phyloP scores from a whole-genome alignment of 1,140 invertebrate species.

The Glossosoma conforme region DNA sequence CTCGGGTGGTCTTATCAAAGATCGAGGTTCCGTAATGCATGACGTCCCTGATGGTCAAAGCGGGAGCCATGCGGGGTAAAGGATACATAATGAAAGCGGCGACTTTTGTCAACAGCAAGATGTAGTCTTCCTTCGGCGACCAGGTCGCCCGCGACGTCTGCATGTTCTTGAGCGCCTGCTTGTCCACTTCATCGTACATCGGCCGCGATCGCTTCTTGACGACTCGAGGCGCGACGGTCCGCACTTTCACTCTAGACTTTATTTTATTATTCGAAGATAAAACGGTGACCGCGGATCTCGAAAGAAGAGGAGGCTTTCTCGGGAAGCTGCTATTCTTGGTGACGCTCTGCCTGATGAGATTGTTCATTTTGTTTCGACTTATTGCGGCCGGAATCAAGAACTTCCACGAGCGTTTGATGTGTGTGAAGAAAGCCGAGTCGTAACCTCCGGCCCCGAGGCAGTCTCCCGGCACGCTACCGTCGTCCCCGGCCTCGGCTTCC shows the following conservation, averaged over 20 bases:
- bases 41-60: slow-evolving; percentile 19
- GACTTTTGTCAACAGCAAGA: slow-evolving; percentile 61
- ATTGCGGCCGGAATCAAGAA: neutral
- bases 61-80: slow-evolving; percentile 42
- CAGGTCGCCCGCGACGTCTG: slow-evolving; percentile 55
- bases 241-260: neutral
- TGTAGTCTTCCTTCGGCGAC: slow-evolving; percentile 55
- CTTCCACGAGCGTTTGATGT: slow-evolving; percentile 61
- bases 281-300: neutral
- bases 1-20: slow-evolving; percentile 62
- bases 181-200: slow-evolving; percentile 60
- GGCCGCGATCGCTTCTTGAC: neutral
- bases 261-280: no score
- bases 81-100: slow-evolving; percentile 56
- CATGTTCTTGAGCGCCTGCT: slow-evolving; percentile 56
- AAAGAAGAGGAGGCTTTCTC: slow-evolving; percentile 12
- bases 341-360: slow-evolving; percentile 10
- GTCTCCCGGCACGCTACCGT: slow-evolving; percentile 62
- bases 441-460: slow-evolving; percentile 62
- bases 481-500: slow-evolving; percentile 10
- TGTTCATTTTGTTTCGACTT: slow-evolving; percentile 2
- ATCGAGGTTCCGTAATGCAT: slow-evolving; percentile 36
- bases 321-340: neutral
- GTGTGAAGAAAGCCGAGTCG: slow-evolving; percentile 62
- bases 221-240: slow-evolving; percentile 13